Conservation (phyloP, 2,888 invertebrate genomes). For the Diarsia mendica region DNA sequence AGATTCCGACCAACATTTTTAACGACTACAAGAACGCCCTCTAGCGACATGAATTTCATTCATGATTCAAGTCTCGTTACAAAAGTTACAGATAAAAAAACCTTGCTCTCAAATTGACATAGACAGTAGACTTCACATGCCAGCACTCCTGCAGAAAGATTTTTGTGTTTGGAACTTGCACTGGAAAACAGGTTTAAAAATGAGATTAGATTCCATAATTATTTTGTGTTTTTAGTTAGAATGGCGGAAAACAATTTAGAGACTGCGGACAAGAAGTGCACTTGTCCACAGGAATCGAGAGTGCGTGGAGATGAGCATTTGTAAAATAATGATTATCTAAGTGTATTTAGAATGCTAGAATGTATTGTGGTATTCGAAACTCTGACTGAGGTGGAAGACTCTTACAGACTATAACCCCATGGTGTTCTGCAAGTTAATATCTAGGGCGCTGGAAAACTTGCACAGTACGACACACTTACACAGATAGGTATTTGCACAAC, state of each 20-base stretch:
- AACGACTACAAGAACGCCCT: constrained; percentile 79
- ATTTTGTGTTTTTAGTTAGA: background rate
- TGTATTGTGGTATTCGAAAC: background rate
- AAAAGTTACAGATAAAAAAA: constrained; percentile 38
- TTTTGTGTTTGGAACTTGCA: background rate
- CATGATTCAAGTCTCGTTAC: constrained; percentile 37
- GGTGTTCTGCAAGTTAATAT: no score
- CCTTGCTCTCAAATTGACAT: constrained; percentile 10
- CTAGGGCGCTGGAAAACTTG: background rate
- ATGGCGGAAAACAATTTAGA: no score
- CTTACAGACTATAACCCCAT: background rate
- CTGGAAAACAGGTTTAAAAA: background rate
- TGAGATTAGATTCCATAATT: background rate
- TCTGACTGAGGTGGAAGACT: background rate
- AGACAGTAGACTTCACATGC: constrained; percentile 24
- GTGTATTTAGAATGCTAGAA: background rate
- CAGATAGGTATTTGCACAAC: background rate
- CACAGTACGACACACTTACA: background rate
- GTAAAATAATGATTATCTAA: background rate
- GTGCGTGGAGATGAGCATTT: background rate
- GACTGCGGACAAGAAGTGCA: background rate
- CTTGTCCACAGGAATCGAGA: background rate
- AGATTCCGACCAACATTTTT: constrained; percentile 87
- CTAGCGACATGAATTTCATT: constrained; percentile 66
- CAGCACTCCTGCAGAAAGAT: constrained; percentile 12